Conservation (phyloP, 2,797 vertebrate species). For the Scleropages formosus region DNA sequence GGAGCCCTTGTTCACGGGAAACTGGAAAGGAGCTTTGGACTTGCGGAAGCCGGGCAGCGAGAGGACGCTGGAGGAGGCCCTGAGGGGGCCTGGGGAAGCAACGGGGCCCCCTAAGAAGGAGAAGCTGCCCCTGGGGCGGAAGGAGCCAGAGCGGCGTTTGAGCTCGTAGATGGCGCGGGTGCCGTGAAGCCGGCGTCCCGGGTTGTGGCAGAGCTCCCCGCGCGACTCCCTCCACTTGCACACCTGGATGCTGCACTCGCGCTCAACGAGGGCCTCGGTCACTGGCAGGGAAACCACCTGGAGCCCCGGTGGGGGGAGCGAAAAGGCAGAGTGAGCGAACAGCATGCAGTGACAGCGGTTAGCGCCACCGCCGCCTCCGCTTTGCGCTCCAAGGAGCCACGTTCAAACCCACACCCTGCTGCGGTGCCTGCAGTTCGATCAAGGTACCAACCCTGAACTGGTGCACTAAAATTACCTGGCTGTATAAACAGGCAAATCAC, state of each 20-base stretch:
- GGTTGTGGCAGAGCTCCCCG: conserved; percentile 81
- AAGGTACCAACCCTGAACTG: too few species aligned
- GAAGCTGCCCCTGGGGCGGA: conserved; percentile 73
- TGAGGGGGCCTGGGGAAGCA: conserved; percentile 67
- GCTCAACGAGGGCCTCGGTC: conserved; percentile 83
- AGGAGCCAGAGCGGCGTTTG: conserved; percentile 68
- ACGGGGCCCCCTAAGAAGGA: conserved; percentile 70
- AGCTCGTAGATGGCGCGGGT: conserved; percentile 77
- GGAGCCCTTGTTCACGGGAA: conserved; percentile 61
- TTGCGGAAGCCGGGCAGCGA: conserved; percentile 76
- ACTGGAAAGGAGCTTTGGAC: conserved; percentile 59
- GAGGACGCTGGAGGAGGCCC: conserved; percentile 81
- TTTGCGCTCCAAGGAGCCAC: too few species aligned
- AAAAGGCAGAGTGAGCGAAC: too few species aligned
- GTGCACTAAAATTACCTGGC: too few species aligned
- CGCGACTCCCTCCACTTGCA: conserved; percentile 85
- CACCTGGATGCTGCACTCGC: conserved; percentile 79
- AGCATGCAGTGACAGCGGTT: too few species aligned
- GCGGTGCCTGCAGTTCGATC: too few species aligned
- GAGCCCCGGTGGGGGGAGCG: conserved; percentile 49
- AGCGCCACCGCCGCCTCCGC: too few species aligned
- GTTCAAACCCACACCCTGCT: too few species aligned
- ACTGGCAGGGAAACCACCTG: conserved; percentile 80
- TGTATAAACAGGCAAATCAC: too few species aligned
- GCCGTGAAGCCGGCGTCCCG: conserved; percentile 78